Base-by-base conservation (phyloP, 2,888 invertebrate species). In the Polylopha cassiicola region DNA sequence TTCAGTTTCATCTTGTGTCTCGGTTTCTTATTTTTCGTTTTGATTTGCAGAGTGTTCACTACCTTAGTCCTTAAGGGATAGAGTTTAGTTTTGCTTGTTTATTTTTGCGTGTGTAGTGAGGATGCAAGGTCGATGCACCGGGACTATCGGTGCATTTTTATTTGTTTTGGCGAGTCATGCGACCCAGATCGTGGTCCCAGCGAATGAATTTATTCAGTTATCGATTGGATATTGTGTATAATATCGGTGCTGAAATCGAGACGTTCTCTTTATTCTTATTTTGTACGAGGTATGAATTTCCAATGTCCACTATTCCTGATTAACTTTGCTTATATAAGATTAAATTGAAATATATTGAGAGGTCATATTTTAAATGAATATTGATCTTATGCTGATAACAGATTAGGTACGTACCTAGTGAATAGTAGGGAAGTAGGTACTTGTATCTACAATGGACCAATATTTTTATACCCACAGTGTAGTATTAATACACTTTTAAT, bases 121-220 rank as follows among this genome's bases (percentile, higher is more conserved):
- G 76, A 76, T 74, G 73, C 75, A 77, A 81, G 85, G 85, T 84
- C 84, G 73, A 70, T 84, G 85, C 81, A 78, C 85, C 63, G 71
- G 52, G 73, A 63, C 78, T 80, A 80, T 81, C 77, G 75, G 58
- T 71, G 77, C 73, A 76, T 80, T 85, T 82, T 82, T 80, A 80
- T 84, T 84, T 85, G 81, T 84, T 84, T 79, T 78, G 79, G 80
- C 71, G 74, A 75, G 75, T 75, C 72, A 72, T 67, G 62, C 82
- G 84, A 84, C 84, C 84, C 77, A 85, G 76, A 82, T 85, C 75
- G 71, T 56, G 65, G 66, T 61, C 68, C 61, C 62, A 51, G 51
- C 61, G 80, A 80, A 81, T 84, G 82, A 81, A 82, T 81, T 82
- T 82, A 84, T 82, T 80, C 80, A 68, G 73, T 62, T 80, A 85